Base-by-base conservation (phyloP, 2,797 vertebrate genomes). In the Lycodopsis pacificus region DNA sequence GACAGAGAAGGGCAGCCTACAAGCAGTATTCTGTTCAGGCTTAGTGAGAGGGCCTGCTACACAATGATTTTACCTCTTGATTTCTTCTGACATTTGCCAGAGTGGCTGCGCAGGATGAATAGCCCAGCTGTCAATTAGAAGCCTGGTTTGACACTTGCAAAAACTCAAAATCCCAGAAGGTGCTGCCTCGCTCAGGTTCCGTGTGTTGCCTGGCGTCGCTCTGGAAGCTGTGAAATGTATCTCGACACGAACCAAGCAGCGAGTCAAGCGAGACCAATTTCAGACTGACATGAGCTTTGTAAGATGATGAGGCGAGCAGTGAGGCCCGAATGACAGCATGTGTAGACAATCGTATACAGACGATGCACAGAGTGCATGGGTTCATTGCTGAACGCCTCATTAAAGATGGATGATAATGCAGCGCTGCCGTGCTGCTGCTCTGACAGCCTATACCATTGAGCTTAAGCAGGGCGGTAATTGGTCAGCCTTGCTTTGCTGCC, bases 391-490 rank as follows among this genome's bases (percentile, higher is more conserved):
- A 51, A 84, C 63, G 77, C 66, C 76, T 94, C 83, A 86, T 94
- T 93, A 92, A 91, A 92, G 82, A 94, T 93, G 70, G 46, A 92
- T 91, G 82, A 87, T 75, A 79, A 90, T 84, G 81, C 71, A 77
- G 65, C 77, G 76, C 74, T 78, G 64, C 76, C 75, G 36, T 30
- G 51, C 79, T 87, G 80, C 81, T 81, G 30, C 51, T 44, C 71
- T 86, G 81, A 86, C 79, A 82, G 78, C 71, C 57, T 34, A 22
- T 66, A 57, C 57, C 48, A 72, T 75, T 86, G 70, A 86, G 62
- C 77, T 71, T 62, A 83, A 66, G 77, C 81, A 59, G 79, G 19
- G 22, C 73, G 84, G 85, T 67, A 84, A 85, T 62, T 76, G 71
- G 76, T 84, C 80, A 84, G 76, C 57, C n/a, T 86, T 83, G 51